Evolutionary conservation across 2,113 vertebrate species (phyloP).

Genomic region (Pogonocichla stellata): DNA sequence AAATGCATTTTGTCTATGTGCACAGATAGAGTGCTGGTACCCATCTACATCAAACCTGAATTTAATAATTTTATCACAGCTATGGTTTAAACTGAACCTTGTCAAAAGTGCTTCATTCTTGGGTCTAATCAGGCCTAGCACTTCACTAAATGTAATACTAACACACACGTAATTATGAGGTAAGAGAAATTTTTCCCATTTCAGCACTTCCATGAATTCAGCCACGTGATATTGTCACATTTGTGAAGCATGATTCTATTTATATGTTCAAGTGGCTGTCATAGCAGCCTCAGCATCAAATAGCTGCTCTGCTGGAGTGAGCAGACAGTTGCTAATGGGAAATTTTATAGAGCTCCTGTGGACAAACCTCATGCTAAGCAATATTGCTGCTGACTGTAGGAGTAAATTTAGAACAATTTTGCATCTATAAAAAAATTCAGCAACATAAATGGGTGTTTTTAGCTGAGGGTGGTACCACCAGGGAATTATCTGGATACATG

Average conservation of each 20-base stretch:
- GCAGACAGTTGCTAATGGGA: not conserved
- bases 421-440: not conserved
- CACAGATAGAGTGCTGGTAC: not conserved
- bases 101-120: not conserved
- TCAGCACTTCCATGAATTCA: constrained; percentile 21
- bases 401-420: not conserved
- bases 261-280: constrained; percentile 19
- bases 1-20: not conserved
- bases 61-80: not conserved
- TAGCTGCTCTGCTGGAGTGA: not conserved
- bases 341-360: not conserved
- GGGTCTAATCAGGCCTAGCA: not conserved
- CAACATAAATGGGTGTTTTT: not conserved
- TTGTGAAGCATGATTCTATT: constrained; percentile 24
- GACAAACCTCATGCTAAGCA: not conserved
- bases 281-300: not conserved
- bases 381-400: not conserved
- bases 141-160: not conserved
- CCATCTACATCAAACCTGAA: not conserved
- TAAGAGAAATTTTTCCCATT: constrained; percentile 5
- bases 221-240: not conserved
- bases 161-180: not conserved
- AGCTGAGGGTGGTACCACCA: not conserved
- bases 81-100: not conserved
- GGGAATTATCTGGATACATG: not conserved